Conservation (phyloP, 2,888 invertebrate genomes). For the Gisinianus flammeolus region DNA sequence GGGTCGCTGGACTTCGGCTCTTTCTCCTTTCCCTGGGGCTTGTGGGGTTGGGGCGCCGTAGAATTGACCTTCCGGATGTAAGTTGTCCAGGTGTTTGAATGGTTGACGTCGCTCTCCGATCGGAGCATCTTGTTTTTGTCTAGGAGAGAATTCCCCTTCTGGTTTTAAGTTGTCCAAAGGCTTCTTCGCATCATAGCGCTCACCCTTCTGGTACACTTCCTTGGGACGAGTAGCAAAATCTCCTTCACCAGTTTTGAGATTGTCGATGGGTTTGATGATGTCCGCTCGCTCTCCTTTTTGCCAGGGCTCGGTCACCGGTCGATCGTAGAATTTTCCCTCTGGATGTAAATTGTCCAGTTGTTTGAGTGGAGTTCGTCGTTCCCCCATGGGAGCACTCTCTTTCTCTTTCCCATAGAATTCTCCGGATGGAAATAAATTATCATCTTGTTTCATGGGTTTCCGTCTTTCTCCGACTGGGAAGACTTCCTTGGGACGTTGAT, state of each 20-base stretch:
- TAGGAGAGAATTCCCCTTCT: slow-evolving; percentile 70
- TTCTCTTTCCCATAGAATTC: slow-evolving; percentile 68
- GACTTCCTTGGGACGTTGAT: slow-evolving; percentile 57
- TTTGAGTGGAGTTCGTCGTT: slow-evolving; percentile 61
- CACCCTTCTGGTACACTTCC: slow-evolving; percentile 22
- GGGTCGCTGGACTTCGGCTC: slow-evolving; percentile 60
- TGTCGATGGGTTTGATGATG: slow-evolving; percentile 14
- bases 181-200: slow-evolving; percentile 35
- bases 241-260: slow-evolving; percentile 19
- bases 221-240: slow-evolving; percentile 37
- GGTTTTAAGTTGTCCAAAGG: slow-evolving; percentile 62
- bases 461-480: slow-evolving; percentile 62
- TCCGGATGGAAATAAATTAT: slow-evolving; percentile 67
- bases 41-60: slow-evolving; percentile 62
- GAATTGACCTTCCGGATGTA: slow-evolving; percentile 70
- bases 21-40: slow-evolving; percentile 60
- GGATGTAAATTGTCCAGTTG: slow-evolving; percentile 66
- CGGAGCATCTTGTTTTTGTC: slow-evolving; percentile 63
- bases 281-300: slow-evolving; percentile 58
- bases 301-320: slow-evolving; percentile 63
- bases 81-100: slow-evolving; percentile 61
- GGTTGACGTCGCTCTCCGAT: slow-evolving; percentile 61
- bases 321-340: slow-evolving; percentile 69
- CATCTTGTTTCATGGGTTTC: slow-evolving; percentile 62
- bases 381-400: slow-evolving; percentile 64